Evolutionary conservation across 2,797 vertebrate species (phyloP).

Genomic region (Sebastes minor): DNA sequence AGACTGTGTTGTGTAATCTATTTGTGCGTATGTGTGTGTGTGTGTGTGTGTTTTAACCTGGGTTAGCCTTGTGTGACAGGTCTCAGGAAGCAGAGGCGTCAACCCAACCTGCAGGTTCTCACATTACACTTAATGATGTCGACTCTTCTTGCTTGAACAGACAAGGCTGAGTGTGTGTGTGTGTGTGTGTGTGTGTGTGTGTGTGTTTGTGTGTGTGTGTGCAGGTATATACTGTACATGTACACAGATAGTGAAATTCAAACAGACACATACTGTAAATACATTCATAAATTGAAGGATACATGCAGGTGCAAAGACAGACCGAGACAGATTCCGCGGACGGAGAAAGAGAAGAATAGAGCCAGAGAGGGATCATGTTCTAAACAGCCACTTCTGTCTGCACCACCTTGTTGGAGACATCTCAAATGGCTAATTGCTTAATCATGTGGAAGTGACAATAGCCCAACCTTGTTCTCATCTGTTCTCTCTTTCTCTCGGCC

Average conservation of each 20-base stretch:
- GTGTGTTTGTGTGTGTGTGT: background rate
- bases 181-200: no score
- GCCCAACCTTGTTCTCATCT: slow-evolving; percentile 88
- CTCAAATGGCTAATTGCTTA: slow-evolving; percentile 94
- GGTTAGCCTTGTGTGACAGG: slow-evolving; percentile 34
- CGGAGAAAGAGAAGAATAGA: slow-evolving; percentile 7
- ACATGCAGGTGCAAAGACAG: slow-evolving; percentile 12
- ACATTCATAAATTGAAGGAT: background rate
- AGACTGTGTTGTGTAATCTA: no score
- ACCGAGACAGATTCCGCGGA: slow-evolving; percentile 1
- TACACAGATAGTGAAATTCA: slow-evolving; percentile 13
- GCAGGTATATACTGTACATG: background rate
- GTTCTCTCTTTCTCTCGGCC: slow-evolving; percentile 51
- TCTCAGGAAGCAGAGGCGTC: slow-evolving; percentile 55
- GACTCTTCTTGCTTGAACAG: slow-evolving; percentile 45
- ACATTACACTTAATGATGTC: slow-evolving; percentile 66
- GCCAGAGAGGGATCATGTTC: slow-evolving; percentile 55
- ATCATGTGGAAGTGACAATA: slow-evolving; percentile 94
- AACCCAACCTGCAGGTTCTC: slow-evolving; percentile 57
- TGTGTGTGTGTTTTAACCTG: background rate
- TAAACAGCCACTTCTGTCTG: slow-evolving; percentile 87
- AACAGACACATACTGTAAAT: slow-evolving; percentile 5
- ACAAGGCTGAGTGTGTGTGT: slow-evolving; percentile 15
- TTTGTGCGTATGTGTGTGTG: background rate
- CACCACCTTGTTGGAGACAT: slow-evolving; percentile 90